phyloP scores from a whole-genome alignment of 2,797 vertebrate species.

The Enteromius thamalakanensis region DNA sequence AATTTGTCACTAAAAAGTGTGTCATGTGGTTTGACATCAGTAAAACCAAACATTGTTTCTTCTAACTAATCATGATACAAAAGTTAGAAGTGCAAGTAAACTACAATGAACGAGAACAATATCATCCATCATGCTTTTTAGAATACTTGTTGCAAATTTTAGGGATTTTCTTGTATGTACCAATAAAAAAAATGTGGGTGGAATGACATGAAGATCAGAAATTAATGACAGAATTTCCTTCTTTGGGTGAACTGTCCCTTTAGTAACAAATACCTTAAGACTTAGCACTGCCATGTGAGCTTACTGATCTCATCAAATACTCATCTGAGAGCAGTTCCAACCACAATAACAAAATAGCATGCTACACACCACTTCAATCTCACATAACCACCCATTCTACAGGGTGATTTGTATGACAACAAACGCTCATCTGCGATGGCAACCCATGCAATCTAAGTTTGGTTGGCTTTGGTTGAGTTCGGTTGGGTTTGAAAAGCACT shows the following conservation, averaged over 20 bases:
- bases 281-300: conserved; percentile 33
- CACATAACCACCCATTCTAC: not conserved
- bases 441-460: not conserved
- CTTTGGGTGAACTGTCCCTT: conserved; percentile 39
- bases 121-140: not conserved
- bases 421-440: conserved; percentile 2
- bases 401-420: conserved; percentile 19
- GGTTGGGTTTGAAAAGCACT: conserved; percentile 1
- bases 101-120: not conserved
- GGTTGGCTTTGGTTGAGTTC: conserved; percentile 5
- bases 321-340: conserved; percentile 30
- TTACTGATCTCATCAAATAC: conserved; percentile 42
- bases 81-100: not conserved
- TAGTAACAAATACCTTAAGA: conserved; percentile 26
- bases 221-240: not conserved
- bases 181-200: not conserved
- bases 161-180: not conserved
- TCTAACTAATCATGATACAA: not conserved
- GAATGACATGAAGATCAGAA: not conserved
- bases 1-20: not conserved
- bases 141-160: not conserved
- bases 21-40: too few relatives aligned
- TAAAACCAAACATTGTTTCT: not conserved
- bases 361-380: not conserved
- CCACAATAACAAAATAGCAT: conserved; percentile 21